Base-by-base conservation (phyloP, 2,888 invertebrate genomes). In the Mantis religiosa region DNA sequence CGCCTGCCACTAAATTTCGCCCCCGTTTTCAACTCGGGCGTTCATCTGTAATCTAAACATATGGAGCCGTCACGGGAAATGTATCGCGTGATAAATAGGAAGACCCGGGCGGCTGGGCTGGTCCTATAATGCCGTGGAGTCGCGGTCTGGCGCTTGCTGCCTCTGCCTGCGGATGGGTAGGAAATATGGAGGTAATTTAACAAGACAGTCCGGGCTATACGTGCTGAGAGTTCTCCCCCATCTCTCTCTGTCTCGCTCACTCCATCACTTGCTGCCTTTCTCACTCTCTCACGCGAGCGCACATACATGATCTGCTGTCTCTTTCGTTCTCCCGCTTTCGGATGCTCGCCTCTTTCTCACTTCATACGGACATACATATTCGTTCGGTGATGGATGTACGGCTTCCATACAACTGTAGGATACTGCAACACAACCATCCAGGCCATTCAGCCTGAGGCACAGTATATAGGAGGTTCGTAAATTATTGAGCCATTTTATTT, bases 1-100 rank as follows among this genome's bases (percentile, higher is more conserved):
- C 28, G 84, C 47, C 89, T 83, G 87, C 92, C 92, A 91, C 92
- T 92, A 92, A 92, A 92, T 92, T 91, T 92, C 91, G 91, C 91
- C 91, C 90, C 91, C 90, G 88, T 87, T 87, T 85, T 87, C 87
- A 87, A 87, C 87, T 82, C 87, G 87, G 87, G 87, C 87, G 87
- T 87, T 87, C 87, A 87, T 87, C 87, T 90, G 90, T 91, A 91
- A 90, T 91, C 91, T 90, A 90, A 91, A 91, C 91, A 91, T 90
- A 90, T 90, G 91, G 90, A 91, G 90, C 90, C 91, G 90, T 90
- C 91, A 90, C 87, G 90, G 90, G 87, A 90, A 90, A 90, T 91
- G 90, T 90, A 90, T 90, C 89, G 90, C 87, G 90, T 91, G 91
- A 90, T 91, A 91, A 91, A 91, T 91, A 90, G 89, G 89, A 86